phyloP scores from a whole-genome alignment of 2,113 vertebrate genomes.

The Neotragus pygmaeus region DNA sequence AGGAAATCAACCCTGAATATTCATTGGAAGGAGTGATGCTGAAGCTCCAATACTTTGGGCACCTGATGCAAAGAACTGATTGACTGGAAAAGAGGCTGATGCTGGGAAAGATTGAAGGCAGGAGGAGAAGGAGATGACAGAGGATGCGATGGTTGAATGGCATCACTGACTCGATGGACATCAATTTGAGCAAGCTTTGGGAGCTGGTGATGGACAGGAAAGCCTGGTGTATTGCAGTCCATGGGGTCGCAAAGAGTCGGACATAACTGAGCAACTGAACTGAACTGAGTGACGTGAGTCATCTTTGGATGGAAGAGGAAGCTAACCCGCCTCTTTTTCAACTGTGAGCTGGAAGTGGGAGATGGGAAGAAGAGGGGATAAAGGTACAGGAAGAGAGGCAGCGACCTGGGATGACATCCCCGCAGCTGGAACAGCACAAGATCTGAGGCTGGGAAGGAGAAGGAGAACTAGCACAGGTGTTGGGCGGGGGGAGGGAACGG shows the following conservation, averaged over 20 bases:
- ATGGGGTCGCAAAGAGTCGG: accelerated
- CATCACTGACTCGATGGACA: neutral
- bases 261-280: neutral
- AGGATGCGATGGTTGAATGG: neutral
- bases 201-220: neutral
- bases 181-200: neutral
- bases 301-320: too few species aligned
- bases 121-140: neutral
- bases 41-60: neutral
- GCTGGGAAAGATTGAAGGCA: neutral
- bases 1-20: neutral
- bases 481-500: accelerated
- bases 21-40: neutral
- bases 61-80: neutral
- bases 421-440: neutral
- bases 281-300: neutral
- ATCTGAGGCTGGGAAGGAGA: neutral
- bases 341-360: neutral
- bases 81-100: neutral
- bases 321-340: neutral
- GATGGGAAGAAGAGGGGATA: neutral
- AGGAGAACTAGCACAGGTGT: neutral
- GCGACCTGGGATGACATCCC: neutral
- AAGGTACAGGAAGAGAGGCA: neutral
- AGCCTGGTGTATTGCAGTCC: neutral